Evolutionary conservation across 2,113 vertebrate species (phyloP).

Genomic region (Xyliphius kryptos): DNA sequence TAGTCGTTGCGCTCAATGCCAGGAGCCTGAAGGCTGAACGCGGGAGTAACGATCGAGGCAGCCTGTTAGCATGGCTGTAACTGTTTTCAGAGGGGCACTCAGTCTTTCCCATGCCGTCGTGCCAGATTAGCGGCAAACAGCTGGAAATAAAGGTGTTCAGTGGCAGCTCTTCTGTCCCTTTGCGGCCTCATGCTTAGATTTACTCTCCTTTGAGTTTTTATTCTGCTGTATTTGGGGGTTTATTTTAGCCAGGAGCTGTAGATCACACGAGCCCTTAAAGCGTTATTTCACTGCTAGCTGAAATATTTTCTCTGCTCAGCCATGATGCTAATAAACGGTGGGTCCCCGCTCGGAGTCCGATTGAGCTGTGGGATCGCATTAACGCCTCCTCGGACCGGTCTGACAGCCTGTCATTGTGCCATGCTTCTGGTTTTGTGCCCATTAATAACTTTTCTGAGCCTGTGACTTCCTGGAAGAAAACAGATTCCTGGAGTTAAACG

Average conservation of each 20-base stretch:
- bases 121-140: background rate
- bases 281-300: conserved; percentile 19
- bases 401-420: conserved; percentile 42
- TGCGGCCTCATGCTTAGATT: conserved; percentile 1
- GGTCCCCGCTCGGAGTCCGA: conserved; percentile 26
- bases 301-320: conserved; percentile 2
- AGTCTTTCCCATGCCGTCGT: background rate
- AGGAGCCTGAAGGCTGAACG: too few species aligned
- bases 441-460: conserved; percentile 27
- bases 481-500: conserved; percentile 10
- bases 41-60: too few species aligned
- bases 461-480: background rate
- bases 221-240: conserved; percentile 16
- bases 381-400: conserved; percentile 33
- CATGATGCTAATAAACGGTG: conserved; percentile 37
- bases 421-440: conserved; percentile 34
- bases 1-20: too few species aligned
- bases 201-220: conserved; percentile 2
- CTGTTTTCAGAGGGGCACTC: too few species aligned
- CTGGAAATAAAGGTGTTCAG: conserved; percentile 1
- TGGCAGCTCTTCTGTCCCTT: background rate
- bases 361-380: conserved; percentile 47
- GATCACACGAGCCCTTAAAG: conserved; percentile 32
- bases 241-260: conserved; percentile 35
- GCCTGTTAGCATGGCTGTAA: background rate